Percentiles rank a stretch among this genome's conserved stretches.
Evolutionary conservation across 2,113 vertebrate genomes (phyloP).

Genomic region (Lophura nycthemera): DNA sequence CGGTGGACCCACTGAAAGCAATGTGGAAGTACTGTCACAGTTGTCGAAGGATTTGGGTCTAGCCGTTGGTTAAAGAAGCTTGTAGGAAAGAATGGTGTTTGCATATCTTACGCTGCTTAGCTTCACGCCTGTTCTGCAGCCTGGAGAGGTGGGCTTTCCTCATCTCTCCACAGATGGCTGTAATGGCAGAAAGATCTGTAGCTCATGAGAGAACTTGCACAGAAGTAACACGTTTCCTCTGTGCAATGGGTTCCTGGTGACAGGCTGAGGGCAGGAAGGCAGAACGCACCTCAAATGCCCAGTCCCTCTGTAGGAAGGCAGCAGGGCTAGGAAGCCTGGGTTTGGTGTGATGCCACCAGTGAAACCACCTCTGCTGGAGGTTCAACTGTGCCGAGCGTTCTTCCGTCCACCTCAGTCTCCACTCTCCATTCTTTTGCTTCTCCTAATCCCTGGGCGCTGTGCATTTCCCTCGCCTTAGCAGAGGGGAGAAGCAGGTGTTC

Average conservation of each 20-base stretch:
- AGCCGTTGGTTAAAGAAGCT: not conserved
- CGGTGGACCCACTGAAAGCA: fast-evolving
- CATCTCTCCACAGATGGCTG: not conserved
- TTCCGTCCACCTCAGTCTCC: constrained; percentile 34
- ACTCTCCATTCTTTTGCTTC: constrained; percentile 45
- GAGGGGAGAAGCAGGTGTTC: constrained; percentile 29
- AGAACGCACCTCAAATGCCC: fast-evolving
- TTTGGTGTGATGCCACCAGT: not conserved
- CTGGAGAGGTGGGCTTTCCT: not conserved
- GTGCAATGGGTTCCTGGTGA: not conserved
- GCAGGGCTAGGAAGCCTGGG: not conserved
- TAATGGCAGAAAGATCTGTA: fast-evolving
- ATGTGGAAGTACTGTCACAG: not conserved
- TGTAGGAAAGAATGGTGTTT: not conserved
- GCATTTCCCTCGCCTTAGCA: not conserved
- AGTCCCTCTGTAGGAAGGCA: not conserved
- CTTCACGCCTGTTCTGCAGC: not conserved
- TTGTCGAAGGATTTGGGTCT: not conserved
- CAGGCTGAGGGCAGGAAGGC: not conserved
- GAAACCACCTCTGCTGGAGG: not conserved
- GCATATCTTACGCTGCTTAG: not conserved
- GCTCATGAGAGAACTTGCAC: not conserved
- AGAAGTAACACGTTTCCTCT: not conserved
- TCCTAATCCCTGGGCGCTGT: not conserved
- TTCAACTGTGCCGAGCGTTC: not conserved